Conservation (phyloP, 1,140 invertebrate species). For the Campoletis sonorensis region DNA sequence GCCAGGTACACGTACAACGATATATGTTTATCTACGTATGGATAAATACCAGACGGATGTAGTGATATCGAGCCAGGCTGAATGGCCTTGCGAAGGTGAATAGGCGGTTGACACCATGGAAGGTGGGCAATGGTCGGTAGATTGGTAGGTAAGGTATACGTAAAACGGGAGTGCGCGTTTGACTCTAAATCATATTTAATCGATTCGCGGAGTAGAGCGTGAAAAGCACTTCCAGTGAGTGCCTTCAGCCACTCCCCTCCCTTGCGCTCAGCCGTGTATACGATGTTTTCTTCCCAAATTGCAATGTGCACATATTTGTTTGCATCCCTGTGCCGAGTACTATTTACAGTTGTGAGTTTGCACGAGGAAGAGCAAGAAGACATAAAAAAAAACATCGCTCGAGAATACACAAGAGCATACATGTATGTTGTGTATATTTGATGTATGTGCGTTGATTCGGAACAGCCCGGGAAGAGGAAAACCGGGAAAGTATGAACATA, state of each 20-base stretch:
- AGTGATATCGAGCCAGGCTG: not conserved
- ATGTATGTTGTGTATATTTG: not conserved
- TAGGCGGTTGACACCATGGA: not conserved
- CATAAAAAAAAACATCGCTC: not conserved
- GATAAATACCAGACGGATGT: not conserved
- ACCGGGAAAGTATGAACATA: not conserved
- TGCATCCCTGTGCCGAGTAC: not conserved
- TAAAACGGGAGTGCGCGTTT: not conserved
- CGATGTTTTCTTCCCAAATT: not conserved
- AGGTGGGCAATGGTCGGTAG: not conserved
- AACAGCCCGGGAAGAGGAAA: not conserved
- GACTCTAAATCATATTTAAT: constrained; percentile 44
- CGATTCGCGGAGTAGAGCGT: constrained; percentile 37
- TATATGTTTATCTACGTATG: too few species aligned
- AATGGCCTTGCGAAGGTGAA: constrained; percentile 18
- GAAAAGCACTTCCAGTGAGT: constrained; percentile 36
- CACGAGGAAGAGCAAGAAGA: not conserved
- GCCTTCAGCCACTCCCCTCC: constrained; percentile 25
- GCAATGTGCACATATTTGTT: not conserved
- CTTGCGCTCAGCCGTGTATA: not conserved
- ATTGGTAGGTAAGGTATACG: constrained; percentile 32
- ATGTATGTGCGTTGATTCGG: not conserved
- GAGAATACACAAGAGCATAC: not conserved
- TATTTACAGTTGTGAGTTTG: constrained; percentile 30
- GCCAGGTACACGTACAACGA: not conserved